A percentile compares a stretch with the other conserved stretches of the same genome.
Conservation (phyloP, 2,113 vertebrate genomes). For the Anolis sagrei region DNA sequence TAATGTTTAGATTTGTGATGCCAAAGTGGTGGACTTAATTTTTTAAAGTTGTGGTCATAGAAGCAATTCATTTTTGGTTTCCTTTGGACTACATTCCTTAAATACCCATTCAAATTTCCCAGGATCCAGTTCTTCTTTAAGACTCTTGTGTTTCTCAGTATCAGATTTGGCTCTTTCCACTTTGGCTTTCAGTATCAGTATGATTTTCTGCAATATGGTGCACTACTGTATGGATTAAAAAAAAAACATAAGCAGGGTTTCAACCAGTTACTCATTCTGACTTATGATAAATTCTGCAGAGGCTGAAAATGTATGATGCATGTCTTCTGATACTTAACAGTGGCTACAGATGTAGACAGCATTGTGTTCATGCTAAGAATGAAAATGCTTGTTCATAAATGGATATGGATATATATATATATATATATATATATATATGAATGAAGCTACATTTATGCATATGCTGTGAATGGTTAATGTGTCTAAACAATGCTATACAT, state of each 20-base stretch:
- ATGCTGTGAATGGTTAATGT: neutral
- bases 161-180: neutral
- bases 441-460: neutral
- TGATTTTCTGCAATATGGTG: neutral
- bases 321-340: constrained; percentile 7
- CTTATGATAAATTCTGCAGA: constrained; percentile 24
- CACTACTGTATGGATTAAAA: no score
- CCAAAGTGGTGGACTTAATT: neutral
- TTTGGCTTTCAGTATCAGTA: neutral
- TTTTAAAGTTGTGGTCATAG: neutral
- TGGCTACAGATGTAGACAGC: constrained; percentile 2
- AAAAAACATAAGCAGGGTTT: neutral
- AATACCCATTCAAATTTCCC: neutral
- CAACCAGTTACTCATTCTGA: neutral
- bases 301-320: constrained; percentile 9
- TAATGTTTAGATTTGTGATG: neutral
- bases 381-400: constrained; percentile 27
- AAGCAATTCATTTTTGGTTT: neutral
- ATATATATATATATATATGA: no score
- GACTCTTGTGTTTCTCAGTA: neutral
- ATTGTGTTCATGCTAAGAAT: neutral
- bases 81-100: neutral
- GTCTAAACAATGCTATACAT: neutral
- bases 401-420: neutral
- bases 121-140: neutral